Base-by-base conservation (phyloP, 2,113 vertebrate species). In the Natator depressus region DNA sequence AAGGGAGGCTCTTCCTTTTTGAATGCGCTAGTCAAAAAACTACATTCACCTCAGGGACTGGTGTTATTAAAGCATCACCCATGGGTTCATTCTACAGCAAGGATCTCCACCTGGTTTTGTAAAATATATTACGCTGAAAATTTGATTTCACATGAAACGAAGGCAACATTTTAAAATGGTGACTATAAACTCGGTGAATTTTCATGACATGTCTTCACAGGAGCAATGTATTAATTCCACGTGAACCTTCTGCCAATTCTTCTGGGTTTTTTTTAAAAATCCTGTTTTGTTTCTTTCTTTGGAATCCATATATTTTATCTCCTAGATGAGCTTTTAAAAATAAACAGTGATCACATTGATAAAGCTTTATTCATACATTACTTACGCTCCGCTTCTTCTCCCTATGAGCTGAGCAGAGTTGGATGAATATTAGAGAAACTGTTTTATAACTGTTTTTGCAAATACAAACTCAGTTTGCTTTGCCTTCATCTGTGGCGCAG, bases 401-500 rank as follows among this genome's bases (percentile, higher is more conserved):
- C 92, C 93, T 49, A 69, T 57, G 92, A 92, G 89, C 95, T 62
- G n/a, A 94, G 65, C 87, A 6, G 91, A 93, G 54, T 16, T 93
- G 93, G 75, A 95, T 85, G 96, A 96, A 89, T 91, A 95, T 91
- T 65, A 93, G 53, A 75, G 78, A 82, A 95, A 19, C 81, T 96
- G 96, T 90, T 93, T 94, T 88, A 79, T 94, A 54, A 95, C 54
- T 76, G 87, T 84, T 83, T 95, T 95, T 95, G 93, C 87, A 94
- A 88, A 96, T 92, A 95, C 42, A 90, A 94, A 94, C 90, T 87
- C 69, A 84, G 55, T 81, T 95, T 91, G 90, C 62, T 94, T 92
- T 96, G 96, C 22, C 38, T 75, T 46, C n/a, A 42, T 46, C 5
- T 96, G 92, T 94, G 94, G 94, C 54, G 82, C 84, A 2, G 95